phyloP scores from a whole-genome alignment of 2,113 vertebrate species.

The Ginglymostoma cirratum region DNA sequence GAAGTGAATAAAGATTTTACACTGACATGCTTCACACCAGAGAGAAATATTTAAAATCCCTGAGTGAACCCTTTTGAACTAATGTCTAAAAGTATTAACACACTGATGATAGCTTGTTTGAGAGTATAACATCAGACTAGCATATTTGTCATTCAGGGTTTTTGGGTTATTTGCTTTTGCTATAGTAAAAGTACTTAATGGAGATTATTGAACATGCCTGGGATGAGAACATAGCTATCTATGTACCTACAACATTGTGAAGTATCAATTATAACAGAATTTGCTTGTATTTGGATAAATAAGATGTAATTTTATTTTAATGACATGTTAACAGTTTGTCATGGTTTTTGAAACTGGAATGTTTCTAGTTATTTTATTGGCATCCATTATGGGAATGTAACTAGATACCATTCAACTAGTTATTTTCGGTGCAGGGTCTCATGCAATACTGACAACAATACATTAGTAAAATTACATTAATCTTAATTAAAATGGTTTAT shows the following conservation, averaged over 20 bases:
- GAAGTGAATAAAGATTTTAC: slow-evolving; percentile 37
- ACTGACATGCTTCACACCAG: slow-evolving; percentile 31
- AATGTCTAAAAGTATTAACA: slow-evolving; percentile 13
- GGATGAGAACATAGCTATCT: not conserved
- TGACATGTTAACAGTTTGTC: not conserved
- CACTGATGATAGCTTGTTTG: slow-evolving; percentile 10
- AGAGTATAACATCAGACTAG: not conserved
- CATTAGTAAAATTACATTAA: not conserved
- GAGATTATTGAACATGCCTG: not conserved
- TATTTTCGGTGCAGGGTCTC: not conserved
- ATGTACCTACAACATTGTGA: not conserved
- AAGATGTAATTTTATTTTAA: not conserved
- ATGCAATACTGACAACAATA: not conserved
- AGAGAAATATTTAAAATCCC: slow-evolving; percentile 36
- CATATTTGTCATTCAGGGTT: not conserved
- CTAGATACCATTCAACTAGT: not conserved
- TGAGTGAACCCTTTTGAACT: slow-evolving; percentile 27
- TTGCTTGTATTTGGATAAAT: not conserved
- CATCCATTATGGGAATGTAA: not conserved
- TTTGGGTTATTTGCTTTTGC: not conserved
- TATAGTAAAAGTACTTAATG: not conserved
- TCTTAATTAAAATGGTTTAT: not conserved
- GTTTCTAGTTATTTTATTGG: not conserved
- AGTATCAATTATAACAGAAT: not conserved
- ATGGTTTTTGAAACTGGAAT: not conserved